phyloP scores from a whole-genome alignment of 2,888 invertebrate genomes.

The Aradus depressus region DNA sequence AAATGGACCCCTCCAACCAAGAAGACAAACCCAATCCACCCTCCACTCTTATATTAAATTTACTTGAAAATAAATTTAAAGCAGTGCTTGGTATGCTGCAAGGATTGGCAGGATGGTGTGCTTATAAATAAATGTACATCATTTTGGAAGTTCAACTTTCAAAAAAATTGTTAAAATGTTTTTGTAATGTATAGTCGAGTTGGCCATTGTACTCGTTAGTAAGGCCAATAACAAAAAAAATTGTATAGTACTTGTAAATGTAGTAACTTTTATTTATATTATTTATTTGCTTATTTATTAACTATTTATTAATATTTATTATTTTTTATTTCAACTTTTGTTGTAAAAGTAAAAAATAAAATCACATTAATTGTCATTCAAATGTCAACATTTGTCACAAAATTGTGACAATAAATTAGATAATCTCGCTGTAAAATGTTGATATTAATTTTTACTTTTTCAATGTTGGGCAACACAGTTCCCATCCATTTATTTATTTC shows the following conservation, averaged over 20 bases:
- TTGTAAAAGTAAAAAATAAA: no score
- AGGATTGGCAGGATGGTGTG: slow-evolving; percentile 11
- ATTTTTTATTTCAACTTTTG: neutral
- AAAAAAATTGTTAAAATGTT: no score
- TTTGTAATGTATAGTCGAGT: no score
- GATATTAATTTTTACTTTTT: no score
- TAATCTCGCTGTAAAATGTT: no score
- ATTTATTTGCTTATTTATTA: no score
- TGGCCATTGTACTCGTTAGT: no score
- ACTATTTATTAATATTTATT: slow-evolving; percentile 5
- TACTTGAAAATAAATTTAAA: slow-evolving; percentile 12
- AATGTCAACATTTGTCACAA: neutral
- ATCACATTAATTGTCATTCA: neutral
- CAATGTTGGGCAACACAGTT: no score
- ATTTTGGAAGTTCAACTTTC: neutral
- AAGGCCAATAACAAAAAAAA: no score
- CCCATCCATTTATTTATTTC: no score
- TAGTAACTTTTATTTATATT: neutral
- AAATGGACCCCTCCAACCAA: no score
- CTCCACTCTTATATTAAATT: neutral
- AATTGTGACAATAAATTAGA: no score
- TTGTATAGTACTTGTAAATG: neutral
- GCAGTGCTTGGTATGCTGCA: slow-evolving; percentile 7
- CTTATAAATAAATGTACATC: neutral
- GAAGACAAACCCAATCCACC: neutral